These are phyloP conservation scores for Agriotes lineatus DNA, from an alignment of 2,888 invertebrate species.

Conservation along the genomic window DNA sequence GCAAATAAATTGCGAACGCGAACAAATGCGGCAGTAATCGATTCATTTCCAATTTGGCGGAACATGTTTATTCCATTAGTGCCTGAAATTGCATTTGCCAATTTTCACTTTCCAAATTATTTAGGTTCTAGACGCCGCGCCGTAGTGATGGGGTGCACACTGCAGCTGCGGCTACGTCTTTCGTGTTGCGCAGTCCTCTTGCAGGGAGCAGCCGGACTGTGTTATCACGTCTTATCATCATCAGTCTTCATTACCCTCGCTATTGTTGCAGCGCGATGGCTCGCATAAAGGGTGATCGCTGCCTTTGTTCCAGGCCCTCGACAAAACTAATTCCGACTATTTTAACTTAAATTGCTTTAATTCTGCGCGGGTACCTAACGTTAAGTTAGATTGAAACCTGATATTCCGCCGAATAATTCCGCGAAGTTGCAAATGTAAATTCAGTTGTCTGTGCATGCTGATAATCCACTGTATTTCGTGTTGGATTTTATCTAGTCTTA, in stretches of 20 bases:
- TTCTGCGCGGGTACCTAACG: constrained; percentile 41
- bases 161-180: constrained; percentile 20
- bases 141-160: not conserved
- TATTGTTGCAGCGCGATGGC: constrained; percentile 56
- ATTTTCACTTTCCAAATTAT: constrained; percentile 28
- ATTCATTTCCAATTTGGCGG: constrained; percentile 34
- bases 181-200: constrained; percentile 21
- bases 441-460: constrained; percentile 45
- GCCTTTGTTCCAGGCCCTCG: constrained; percentile 50
- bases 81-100: constrained; percentile 22
- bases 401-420: constrained; percentile 40
- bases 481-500: constrained; percentile 49
- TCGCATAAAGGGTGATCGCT: constrained; percentile 56
- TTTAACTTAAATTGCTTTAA: constrained; percentile 56
- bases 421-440: constrained; percentile 40
- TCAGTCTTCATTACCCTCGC: constrained; percentile 64
- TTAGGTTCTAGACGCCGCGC: not conserved
- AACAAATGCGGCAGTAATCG: constrained; percentile 21
- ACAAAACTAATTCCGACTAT: constrained; percentile 60
- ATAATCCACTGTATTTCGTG: constrained; percentile 48
- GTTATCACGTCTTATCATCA: constrained; percentile 62
- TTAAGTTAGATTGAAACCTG: constrained; percentile 48
- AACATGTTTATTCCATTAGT: constrained; percentile 42
- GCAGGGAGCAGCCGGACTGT: constrained; percentile 44
- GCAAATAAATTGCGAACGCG: constrained; percentile 27